Evolutionary conservation across 1,140 invertebrate genomes (phyloP).

Genomic region (Brachionus sp.): DNA sequence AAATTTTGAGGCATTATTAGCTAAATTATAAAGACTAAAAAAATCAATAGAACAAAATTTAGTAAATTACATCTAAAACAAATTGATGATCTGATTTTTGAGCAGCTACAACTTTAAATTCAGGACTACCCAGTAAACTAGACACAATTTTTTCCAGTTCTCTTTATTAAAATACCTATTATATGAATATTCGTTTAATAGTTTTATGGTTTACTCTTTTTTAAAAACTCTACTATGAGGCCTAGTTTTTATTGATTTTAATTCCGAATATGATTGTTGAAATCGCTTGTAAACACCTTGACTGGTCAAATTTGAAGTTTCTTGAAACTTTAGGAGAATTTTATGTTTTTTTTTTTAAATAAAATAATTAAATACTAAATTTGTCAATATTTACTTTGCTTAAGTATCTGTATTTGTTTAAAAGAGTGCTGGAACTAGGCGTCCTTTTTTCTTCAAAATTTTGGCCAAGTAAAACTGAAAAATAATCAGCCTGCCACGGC

Average conservation of each 20-base stretch:
- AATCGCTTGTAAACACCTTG: constrained; percentile 18
- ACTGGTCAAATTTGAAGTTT: neutral
- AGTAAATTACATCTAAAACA: constrained; percentile 35
- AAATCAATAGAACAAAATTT: neutral
- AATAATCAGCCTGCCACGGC: constrained; percentile 14
- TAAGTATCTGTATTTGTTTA: constrained; percentile 18
- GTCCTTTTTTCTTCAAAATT: constrained; percentile 12
- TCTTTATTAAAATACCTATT: neutral
- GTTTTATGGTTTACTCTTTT: neutral
- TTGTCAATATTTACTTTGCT: neutral
- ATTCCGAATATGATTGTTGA: constrained; percentile 16
- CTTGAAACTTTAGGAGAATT: constrained; percentile 42
- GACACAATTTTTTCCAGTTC: constrained; percentile 8
- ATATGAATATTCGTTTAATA: neutral
- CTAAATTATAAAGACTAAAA: neutral
- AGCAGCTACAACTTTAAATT: constrained; percentile 22
- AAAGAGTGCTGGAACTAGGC: neutral
- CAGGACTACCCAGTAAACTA: neutral
- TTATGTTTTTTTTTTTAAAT: neutral
- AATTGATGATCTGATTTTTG: constrained; percentile 22
- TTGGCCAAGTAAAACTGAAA: constrained; percentile 28
- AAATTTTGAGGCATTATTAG: constrained; percentile 42
- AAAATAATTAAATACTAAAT: neutral
- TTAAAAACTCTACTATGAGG: neutral
- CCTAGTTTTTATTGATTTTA: neutral